These are phyloP conservation scores for Heliconius himera DNA, from an alignment of 1,140 invertebrate species.

Conservation along the genomic window DNA sequence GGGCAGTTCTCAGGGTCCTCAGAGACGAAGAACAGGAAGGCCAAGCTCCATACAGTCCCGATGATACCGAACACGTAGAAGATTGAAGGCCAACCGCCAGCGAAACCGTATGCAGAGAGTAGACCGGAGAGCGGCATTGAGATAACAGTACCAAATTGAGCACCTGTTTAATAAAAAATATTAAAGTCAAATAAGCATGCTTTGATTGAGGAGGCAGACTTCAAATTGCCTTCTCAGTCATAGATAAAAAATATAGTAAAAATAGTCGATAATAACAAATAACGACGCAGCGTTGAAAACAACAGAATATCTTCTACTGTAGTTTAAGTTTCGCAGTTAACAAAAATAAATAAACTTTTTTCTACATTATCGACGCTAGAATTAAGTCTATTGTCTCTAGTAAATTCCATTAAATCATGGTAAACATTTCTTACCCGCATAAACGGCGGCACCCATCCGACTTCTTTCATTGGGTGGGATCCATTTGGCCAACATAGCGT, in stretches of 20 bases:
- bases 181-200: neutral
- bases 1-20: slow-evolving; percentile 93
- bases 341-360: too few relatives aligned
- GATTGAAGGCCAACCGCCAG: slow-evolving; percentile 92
- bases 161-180: slow-evolving; percentile 81
- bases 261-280: too few relatives aligned
- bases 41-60: slow-evolving; percentile 92
- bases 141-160: slow-evolving; percentile 93
- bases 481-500: slow-evolving; percentile 93
- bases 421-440: slow-evolving; percentile 86
- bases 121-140: slow-evolving; percentile 92
- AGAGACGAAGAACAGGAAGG: slow-evolving; percentile 90
- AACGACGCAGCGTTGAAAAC: too few relatives aligned
- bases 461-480: slow-evolving; percentile 94
- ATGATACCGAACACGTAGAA: slow-evolving; percentile 93
- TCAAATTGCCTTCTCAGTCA: too few relatives aligned
- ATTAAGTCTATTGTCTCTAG: too few relatives aligned
- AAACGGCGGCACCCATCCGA: slow-evolving; percentile 93
- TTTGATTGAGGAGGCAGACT: too few relatives aligned
- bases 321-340: too few relatives aligned
- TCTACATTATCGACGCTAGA: too few relatives aligned
- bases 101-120: slow-evolving; percentile 87
- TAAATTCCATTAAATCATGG: too few relatives aligned
- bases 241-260: too few relatives aligned
- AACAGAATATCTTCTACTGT: too few relatives aligned